phyloP scores from a whole-genome alignment of 1,140 invertebrate species.

The Pygmarrhopalites habei region DNA sequence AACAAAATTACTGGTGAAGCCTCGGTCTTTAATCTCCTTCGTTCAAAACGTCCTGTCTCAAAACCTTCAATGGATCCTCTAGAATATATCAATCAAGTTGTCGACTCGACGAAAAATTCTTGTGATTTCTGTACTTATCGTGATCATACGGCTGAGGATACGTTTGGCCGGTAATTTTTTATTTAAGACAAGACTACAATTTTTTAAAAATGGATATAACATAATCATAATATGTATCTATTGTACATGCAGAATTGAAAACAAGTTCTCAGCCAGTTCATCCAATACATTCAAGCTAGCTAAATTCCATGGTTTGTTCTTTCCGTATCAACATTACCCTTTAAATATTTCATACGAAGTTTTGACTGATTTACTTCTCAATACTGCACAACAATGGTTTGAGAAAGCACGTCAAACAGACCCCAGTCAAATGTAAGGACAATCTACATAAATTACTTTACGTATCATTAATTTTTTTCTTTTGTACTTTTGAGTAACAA shows the following conservation, averaged over 20 bases:
- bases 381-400: slow-evolving; percentile 44
- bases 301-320: slow-evolving; percentile 46
- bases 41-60: slow-evolving; percentile 43
- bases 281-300: slow-evolving; percentile 50
- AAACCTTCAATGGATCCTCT: slow-evolving; percentile 23
- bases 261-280: slow-evolving; percentile 43
- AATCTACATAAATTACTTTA: too few species aligned
- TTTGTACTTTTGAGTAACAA: too few species aligned
- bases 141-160: slow-evolving; percentile 44
- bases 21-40: slow-evolving; percentile 45
- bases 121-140: slow-evolving; percentile 46
- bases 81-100: slow-evolving; percentile 37
- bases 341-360: slow-evolving; percentile 43
- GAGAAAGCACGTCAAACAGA: slow-evolving; percentile 30
- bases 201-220: too few species aligned
- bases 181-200: too few species aligned
- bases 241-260: slow-evolving; percentile 44
- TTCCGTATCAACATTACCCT: slow-evolving; percentile 46
- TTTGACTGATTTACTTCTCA: slow-evolving; percentile 43
- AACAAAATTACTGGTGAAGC: slow-evolving; percentile 44
- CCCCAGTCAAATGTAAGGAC: slow-evolving; percentile 35
- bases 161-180: slow-evolving; percentile 44
- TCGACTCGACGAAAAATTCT: slow-evolving; percentile 25
- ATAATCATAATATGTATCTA: too few species aligned
- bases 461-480: too few species aligned